These are phyloP conservation scores for Centrocercus urophasianus DNA, from an alignment of 2,113 vertebrate species.

Conservation along the genomic window DNA sequence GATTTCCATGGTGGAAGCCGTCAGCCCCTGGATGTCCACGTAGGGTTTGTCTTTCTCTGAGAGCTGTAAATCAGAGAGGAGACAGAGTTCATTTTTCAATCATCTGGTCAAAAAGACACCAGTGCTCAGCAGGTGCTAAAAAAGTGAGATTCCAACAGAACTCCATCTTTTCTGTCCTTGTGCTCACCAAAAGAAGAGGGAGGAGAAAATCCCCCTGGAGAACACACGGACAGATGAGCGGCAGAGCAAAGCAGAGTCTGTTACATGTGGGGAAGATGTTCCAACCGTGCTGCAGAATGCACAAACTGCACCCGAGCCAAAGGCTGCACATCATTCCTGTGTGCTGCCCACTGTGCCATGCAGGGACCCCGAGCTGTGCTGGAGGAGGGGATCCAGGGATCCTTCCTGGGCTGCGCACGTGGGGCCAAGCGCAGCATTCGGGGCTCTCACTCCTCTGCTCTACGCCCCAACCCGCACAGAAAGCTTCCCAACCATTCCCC, in stretches of 20 bases:
- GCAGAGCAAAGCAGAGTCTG: neutral
- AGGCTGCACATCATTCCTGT: too few relatives aligned
- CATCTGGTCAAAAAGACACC: neutral
- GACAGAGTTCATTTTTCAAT: neutral
- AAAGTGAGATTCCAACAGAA: neutral
- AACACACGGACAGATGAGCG: neutral
- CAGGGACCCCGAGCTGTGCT: too few relatives aligned
- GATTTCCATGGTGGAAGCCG: conserved; percentile 98
- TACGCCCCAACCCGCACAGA: neutral
- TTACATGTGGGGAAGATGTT: neutral
- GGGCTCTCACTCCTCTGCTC: neutral
- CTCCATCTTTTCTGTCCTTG: neutral
- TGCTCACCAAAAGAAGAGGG: neutral
- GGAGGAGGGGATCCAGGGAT: too few relatives aligned
- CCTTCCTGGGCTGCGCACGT: too few relatives aligned
- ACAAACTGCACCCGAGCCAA: neutral
- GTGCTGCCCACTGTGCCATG: too few relatives aligned
- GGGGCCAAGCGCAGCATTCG: too few relatives aligned
- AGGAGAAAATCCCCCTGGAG: neutral
- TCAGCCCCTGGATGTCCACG: conserved; percentile 97
- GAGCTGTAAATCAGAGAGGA: conserved; percentile 80
- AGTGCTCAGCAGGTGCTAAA: neutral
- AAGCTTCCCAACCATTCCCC: neutral
- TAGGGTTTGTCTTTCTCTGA: conserved; percentile 98
- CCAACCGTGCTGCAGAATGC: neutral